phyloP scores from a whole-genome alignment of 2,797 vertebrate species.

The Rhabdophis nuchalis region DNA sequence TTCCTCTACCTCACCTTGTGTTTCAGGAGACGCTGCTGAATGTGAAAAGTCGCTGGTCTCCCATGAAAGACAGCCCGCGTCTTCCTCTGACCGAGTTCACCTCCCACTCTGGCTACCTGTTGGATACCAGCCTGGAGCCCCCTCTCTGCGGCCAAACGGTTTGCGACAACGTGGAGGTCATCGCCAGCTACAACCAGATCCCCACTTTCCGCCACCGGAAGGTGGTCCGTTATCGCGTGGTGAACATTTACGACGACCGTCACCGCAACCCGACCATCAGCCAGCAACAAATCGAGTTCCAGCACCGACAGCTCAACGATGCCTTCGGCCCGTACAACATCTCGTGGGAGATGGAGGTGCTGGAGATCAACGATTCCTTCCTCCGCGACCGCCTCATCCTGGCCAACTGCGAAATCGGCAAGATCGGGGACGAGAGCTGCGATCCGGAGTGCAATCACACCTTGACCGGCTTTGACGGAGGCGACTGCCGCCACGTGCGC shows the following conservation, averaged over 20 bases:
- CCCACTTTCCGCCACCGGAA: constrained; percentile 85
- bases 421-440: constrained; percentile 87
- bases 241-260: constrained; percentile 85
- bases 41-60: constrained; percentile 83
- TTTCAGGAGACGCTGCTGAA: constrained; percentile 91
- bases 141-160: constrained; percentile 93
- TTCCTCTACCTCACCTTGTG: constrained; percentile 85
- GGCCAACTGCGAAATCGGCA: constrained; percentile 95
- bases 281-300: constrained; percentile 88
- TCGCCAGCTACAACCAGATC: constrained; percentile 88
- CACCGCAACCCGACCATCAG: constrained; percentile 84
- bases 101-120: constrained; percentile 71
- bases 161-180: constrained; percentile 89
- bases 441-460: constrained; percentile 96
- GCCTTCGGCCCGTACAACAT: constrained; percentile 93
- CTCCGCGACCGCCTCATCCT: constrained; percentile 88
- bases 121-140: constrained; percentile 88
- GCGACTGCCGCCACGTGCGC: constrained; percentile 84
- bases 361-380: constrained; percentile 89
- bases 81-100: constrained; percentile 70
- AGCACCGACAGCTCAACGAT: constrained; percentile 89
- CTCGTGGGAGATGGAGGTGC: constrained; percentile 91
- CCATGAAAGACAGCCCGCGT: constrained; percentile 77
- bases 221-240: constrained; percentile 88
- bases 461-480: constrained; percentile 88